These are phyloP conservation scores for Orientallactaga sibirica DNA, from an alignment of 2,797 vertebrate species.

Conservation along the genomic window DNA sequence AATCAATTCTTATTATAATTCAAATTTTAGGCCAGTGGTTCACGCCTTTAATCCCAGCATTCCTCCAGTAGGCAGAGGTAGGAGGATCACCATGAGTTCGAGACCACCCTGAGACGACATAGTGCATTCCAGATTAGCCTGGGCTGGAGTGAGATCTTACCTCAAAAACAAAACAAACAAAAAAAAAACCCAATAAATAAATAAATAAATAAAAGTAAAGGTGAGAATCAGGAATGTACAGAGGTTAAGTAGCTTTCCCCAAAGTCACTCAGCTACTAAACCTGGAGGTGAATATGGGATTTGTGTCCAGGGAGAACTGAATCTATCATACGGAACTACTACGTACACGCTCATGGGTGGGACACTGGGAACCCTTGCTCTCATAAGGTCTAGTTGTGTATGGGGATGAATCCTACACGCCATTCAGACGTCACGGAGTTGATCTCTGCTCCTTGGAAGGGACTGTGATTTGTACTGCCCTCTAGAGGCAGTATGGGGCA, in stretches of 20 bases:
- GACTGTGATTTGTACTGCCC: conserved; percentile 62
- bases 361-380: neutral
- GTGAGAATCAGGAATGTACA: conserved; percentile 33
- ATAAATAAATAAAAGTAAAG: too few relatives aligned
- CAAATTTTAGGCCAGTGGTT: neutral
- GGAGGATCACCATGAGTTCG: too few relatives aligned
- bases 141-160: too few relatives aligned
- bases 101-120: too few relatives aligned
- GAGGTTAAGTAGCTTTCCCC: conserved; percentile 3
- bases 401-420: neutral
- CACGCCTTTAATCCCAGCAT: too few relatives aligned
- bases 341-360: neutral
- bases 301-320: neutral
- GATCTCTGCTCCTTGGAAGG: neutral
- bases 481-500: conserved; percentile 21
- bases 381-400: neutral
- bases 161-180: too few relatives aligned
- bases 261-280: neutral
- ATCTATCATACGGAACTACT: neutral
- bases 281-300: neutral
- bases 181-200: too few relatives aligned
- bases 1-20: neutral
- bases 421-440: neutral
- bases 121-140: too few relatives aligned
- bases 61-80: too few relatives aligned